These are phyloP conservation scores for Pollicipes pollicipes DNA, from an alignment of 1,140 invertebrate genomes.

Conservation along the genomic window DNA sequence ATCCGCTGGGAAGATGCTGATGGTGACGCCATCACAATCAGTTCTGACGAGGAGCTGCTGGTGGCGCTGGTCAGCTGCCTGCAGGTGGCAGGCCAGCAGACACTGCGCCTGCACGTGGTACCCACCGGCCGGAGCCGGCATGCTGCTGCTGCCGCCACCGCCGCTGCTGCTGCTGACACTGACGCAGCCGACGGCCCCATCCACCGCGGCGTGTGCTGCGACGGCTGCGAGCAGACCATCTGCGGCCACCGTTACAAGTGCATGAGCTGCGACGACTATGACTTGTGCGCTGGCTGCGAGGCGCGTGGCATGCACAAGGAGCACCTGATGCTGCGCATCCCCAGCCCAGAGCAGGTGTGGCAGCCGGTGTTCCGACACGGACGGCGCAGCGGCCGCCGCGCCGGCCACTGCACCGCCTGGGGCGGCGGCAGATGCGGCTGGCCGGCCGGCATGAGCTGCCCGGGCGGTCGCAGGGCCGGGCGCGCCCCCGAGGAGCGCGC, in stretches of 20 bases:
- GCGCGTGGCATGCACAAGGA: conserved; percentile 45
- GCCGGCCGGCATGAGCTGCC: not conserved
- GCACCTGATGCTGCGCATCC: conserved; percentile 61
- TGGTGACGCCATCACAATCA: conserved; percentile 40
- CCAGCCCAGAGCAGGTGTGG: conserved; percentile 20
- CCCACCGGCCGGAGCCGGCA: not conserved
- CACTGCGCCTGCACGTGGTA: conserved; percentile 9
- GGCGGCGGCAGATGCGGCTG: not conserved
- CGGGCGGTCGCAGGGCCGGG: not conserved
- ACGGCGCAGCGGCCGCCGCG: conserved; percentile 1
- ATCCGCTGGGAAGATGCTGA: conserved; percentile 41
- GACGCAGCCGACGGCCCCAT: conserved; percentile 17
- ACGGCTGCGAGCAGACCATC: conserved; percentile 45
- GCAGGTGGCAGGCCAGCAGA: conserved; percentile 21
- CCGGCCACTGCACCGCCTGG: not conserved
- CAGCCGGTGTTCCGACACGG: not conserved
- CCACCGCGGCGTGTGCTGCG: conserved; percentile 53
- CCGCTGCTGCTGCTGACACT: no score
- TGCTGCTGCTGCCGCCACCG: no score
- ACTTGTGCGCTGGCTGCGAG: conserved; percentile 64
- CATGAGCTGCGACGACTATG: conserved; percentile 57
- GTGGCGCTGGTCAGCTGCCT: conserved; percentile 33
- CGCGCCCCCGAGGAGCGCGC: not conserved
- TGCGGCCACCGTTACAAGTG: conserved; percentile 72
- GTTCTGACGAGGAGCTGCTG: conserved; percentile 42